phyloP scores from a whole-genome alignment of 2,113 vertebrate genomes.

The Illadopsis cleaveri region DNA sequence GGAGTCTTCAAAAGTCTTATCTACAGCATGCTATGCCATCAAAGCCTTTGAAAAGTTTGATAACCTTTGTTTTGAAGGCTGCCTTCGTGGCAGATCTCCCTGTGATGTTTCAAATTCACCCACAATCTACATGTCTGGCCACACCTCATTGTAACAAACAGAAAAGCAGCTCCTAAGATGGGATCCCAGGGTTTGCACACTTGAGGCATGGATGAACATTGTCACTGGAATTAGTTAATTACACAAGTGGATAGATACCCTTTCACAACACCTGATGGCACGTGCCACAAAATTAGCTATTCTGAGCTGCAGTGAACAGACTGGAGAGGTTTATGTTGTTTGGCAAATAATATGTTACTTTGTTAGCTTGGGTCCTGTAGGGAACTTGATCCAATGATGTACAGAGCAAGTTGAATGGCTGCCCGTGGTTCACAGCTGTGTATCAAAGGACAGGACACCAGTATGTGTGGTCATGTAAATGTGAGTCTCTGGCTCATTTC shows the following conservation, averaged over 20 bases:
- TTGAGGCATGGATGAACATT: not conserved
- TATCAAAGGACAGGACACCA: not conserved
- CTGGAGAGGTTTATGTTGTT: not conserved
- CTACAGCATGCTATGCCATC: not conserved
- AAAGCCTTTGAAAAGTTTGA: not conserved
- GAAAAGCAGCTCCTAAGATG: not conserved
- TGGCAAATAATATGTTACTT: not conserved
- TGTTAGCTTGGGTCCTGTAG: not conserved
- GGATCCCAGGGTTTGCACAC: not conserved
- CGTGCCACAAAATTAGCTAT: accelerated
- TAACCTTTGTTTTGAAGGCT: constrained; percentile 2
- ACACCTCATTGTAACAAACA: not conserved
- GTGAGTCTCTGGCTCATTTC: not conserved
- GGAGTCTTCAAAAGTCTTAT: not conserved
- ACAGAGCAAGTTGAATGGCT: not conserved
- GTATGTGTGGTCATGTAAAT: not conserved
- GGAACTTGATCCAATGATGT: not conserved
- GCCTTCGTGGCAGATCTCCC: not conserved
- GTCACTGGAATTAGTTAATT: not conserved
- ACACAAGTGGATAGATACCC: not conserved
- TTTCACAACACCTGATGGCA: not conserved
- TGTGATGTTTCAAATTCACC: not conserved
- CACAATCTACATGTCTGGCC: not conserved
- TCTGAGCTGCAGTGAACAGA: not conserved
- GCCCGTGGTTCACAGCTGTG: not conserved